A percentile compares a stretch with the other conserved stretches of the same genome.
These are phyloP conservation scores for Melinaea marsaeus DNA, from an alignment of 2,888 invertebrate genomes.

Conservation along the genomic window DNA sequence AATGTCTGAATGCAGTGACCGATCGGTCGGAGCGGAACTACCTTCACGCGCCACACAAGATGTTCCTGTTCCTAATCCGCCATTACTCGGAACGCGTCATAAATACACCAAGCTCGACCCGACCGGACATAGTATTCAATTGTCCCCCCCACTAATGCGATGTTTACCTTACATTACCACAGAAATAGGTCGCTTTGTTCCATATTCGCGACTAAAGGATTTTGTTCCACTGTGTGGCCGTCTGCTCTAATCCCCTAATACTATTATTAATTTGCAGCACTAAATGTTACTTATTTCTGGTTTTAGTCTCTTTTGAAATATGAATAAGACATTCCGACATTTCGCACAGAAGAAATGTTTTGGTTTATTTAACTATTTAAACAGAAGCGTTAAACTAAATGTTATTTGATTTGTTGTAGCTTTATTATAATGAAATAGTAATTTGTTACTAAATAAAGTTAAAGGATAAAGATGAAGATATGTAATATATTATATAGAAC, in stretches of 20 bases:
- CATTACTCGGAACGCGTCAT: constrained; percentile 61
- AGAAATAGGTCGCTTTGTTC: constrained; percentile 58
- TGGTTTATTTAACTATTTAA: no score
- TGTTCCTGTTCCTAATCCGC: constrained; percentile 50
- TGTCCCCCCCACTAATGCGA: constrained; percentile 61
- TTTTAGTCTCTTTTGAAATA: background rate
- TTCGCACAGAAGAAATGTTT: no score
- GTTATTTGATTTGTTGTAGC: no score
- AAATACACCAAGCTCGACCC: constrained; percentile 53
- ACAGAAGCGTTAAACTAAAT: no score
- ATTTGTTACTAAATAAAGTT: no score
- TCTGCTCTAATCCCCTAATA: constrained; percentile 53
- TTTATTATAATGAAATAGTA: no score
- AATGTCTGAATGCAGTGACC: constrained; percentile 36
- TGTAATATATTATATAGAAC: no score
- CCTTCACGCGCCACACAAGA: constrained; percentile 64
- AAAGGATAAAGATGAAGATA: no score
- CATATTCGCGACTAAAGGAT: constrained; percentile 45
- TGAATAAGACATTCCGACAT: no score
- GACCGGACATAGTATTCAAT: constrained; percentile 55
- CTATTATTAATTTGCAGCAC: constrained; percentile 27
- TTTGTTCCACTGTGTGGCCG: constrained; percentile 39
- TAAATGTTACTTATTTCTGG: background rate
- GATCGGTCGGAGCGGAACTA: constrained; percentile 55
- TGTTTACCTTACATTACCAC: constrained; percentile 67